These are phyloP conservation scores for Phymastichus coffea DNA, from an alignment of 1,140 invertebrate species.

Conservation along the genomic window DNA sequence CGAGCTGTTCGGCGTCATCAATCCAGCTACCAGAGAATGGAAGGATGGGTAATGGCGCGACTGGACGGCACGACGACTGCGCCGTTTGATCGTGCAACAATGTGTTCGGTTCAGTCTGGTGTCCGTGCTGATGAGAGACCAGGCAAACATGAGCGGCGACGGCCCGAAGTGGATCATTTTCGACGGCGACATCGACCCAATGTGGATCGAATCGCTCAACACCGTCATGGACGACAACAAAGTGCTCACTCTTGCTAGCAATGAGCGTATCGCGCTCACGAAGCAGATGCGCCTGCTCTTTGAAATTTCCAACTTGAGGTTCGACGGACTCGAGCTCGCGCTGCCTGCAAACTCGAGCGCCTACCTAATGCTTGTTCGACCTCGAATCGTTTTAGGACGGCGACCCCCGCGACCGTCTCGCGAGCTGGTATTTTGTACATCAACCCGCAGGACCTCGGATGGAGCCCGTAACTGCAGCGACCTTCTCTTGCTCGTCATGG, in stretches of 20 bases:
- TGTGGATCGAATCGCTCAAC: constrained; percentile 98
- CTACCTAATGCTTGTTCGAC: neutral
- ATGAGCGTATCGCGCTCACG: constrained; percentile 91
- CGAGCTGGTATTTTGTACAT: constrained; percentile 88
- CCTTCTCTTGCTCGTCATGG: neutral
- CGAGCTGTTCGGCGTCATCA: constrained; percentile 94
- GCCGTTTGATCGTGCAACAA: neutral
- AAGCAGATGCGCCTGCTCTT: constrained; percentile 89
- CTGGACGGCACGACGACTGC: neutral
- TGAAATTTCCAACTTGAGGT: constrained; percentile 84
- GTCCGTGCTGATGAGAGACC: constrained; percentile 89
- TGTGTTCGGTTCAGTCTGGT: constrained; percentile 66
- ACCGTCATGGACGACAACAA: constrained; percentile 92
- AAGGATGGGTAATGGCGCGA: constrained; percentile 72
- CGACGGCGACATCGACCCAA: constrained; percentile 96
- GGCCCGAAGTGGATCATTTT: constrained; percentile 95
- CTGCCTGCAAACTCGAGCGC: neutral
- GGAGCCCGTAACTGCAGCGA: constrained; percentile 84
- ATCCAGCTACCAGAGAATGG: constrained; percentile 93
- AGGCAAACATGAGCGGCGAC: constrained; percentile 82
- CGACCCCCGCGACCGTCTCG: constrained; percentile 94
- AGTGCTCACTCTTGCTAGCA: constrained; percentile 92
- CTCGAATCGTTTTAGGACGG: constrained; percentile 62
- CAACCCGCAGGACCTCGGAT: constrained; percentile 93
- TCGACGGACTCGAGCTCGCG: constrained; percentile 1